Base-by-base conservation (phyloP, 2,888 invertebrate genomes). In the Noctua fimbriata region DNA sequence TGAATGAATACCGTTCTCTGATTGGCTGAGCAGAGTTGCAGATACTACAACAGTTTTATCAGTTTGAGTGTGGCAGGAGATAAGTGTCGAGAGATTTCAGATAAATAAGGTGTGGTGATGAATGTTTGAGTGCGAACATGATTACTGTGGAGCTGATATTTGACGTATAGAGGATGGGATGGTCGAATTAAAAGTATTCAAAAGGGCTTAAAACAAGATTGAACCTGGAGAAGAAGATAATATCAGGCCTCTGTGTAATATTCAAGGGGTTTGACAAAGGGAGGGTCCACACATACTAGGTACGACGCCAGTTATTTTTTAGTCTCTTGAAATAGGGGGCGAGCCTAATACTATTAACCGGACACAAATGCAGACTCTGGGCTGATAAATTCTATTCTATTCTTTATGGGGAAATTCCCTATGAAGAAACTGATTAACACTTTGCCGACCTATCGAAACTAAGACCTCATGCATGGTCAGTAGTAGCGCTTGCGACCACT, bases 21-120 rank as follows among this genome's bases (percentile, higher is more conserved):
- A 95, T 95, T 96, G 95, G 95, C 78, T 78, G 84, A 79, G 12
- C 41, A 76, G 67, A 86, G 88, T 89, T 60, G 83, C 80, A 72
- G 78, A 81, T 67, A 81, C 75, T 79, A 76, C 44, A 63, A 86
- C 65, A 3, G 41, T 28, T 67, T 76, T 87, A 89, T 86, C 87
- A 75, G 65, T 76, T 88, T 60, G 79, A 89, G 88, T 88, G 83
- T 83, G 69, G 73, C 44, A 21, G 67, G 49, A 73, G 85, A 86
- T 87, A 83, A 84, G n/a, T 77, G 52, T 77, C 18, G 55, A 87
- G 83, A 72, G 79, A 63, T 41, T 67, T 78, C 28, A 44, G 44
- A 76, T 47, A 81, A 76, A 47, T 74, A 71, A 66, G 81, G 78
- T 72, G 69, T 58, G 69, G 58, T 55, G 32, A 63, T 66, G 14